Evolutionary conservation across 2,113 vertebrate species (phyloP).

Genomic region (Pteronura brasiliensis): DNA sequence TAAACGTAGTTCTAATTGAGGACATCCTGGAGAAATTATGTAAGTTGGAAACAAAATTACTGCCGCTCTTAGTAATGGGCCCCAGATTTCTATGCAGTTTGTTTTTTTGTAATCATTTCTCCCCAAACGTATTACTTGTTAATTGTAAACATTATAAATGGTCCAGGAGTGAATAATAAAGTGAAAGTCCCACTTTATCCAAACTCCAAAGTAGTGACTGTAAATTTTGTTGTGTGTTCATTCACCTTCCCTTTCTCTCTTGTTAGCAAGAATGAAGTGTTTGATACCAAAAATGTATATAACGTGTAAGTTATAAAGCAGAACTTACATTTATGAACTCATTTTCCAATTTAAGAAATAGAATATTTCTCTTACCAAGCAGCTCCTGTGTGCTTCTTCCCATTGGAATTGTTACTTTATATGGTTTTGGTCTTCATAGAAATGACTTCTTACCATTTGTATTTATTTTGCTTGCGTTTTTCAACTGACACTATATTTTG

Average conservation of each 20-base stretch:
- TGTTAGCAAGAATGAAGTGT: neutral
- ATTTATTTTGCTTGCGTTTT: neutral
- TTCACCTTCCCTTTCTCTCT: neutral
- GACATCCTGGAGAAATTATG: neutral
- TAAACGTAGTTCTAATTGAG: neutral
- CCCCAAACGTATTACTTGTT: neutral
- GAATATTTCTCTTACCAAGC: neutral
- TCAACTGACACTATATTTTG: neutral
- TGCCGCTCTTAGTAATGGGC: neutral
- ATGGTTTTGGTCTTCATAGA: neutral
- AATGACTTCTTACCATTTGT: neutral
- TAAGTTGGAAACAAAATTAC: neutral
- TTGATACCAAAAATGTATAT: neutral
- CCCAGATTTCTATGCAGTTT: neutral
- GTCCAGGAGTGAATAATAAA: neutral
- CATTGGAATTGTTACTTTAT: neutral
- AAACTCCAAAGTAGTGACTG: neutral
- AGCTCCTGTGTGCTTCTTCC: neutral
- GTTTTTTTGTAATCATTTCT: neutral
- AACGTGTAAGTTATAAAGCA: neutral
- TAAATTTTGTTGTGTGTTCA: neutral
- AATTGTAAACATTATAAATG: conserved; percentile 9
- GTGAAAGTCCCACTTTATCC: neutral
- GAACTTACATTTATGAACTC: neutral
- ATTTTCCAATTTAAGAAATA: neutral